phyloP scores from a whole-genome alignment of 2,113 vertebrate species.

The Leucosticte australis region DNA sequence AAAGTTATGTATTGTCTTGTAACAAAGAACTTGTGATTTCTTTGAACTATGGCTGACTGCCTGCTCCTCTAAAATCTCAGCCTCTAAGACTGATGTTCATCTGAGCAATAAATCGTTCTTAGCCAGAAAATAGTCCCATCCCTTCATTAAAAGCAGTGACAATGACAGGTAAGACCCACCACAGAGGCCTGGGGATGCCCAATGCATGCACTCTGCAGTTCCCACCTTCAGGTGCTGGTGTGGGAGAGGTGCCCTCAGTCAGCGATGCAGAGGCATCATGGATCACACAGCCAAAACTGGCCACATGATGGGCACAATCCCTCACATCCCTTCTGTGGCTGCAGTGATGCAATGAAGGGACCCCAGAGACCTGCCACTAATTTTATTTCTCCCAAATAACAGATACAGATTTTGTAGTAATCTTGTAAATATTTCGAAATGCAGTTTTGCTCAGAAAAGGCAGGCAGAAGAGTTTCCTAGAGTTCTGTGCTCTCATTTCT shows the following conservation, averaged over 20 bases:
- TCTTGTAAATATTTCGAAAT: not conserved
- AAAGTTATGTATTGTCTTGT: not conserved
- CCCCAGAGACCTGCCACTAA: not conserved
- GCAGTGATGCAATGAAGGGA: not conserved
- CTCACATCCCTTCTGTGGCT: not conserved
- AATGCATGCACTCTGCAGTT: rapidly evolving
- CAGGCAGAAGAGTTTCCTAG: not conserved
- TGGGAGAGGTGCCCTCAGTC: not conserved
- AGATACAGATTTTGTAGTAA: not conserved
- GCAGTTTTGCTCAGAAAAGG: not conserved
- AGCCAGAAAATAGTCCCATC: not conserved
- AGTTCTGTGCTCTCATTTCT: not conserved
- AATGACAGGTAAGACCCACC: not conserved
- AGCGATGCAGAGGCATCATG: not conserved
- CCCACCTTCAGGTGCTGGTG: not conserved
- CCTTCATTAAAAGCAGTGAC: not conserved
- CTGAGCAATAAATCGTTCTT: not conserved
- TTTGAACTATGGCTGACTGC: not conserved
- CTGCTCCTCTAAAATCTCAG: not conserved
- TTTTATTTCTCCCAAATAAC: not conserved
- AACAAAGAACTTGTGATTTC: not conserved
- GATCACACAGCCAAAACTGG: not conserved
- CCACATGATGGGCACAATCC: not conserved
- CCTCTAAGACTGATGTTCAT: not conserved
- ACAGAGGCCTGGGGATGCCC: not conserved